phyloP scores from a whole-genome alignment of 2,113 vertebrate genomes.

The Chascanopsetta lugubris region DNA sequence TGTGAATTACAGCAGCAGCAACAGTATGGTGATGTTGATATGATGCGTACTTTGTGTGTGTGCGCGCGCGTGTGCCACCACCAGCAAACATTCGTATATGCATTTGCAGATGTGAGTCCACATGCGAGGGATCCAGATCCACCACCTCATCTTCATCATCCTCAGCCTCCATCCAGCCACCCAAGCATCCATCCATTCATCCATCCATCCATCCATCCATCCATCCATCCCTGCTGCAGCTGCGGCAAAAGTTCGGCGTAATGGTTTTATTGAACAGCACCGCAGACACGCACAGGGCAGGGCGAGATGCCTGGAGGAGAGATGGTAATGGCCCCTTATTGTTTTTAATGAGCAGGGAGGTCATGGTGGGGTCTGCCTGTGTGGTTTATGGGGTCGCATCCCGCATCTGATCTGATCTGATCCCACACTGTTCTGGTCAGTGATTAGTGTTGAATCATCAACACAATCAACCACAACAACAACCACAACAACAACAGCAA shows the following conservation, averaged over 20 bases:
- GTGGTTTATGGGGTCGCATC: background rate
- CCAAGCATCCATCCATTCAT: no score
- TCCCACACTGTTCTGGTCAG: conserved; percentile 14
- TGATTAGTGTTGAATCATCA: background rate
- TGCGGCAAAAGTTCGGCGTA: conserved; percentile 74
- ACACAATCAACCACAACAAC: background rate
- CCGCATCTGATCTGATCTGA: background rate
- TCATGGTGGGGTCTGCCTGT: conserved; percentile 36
- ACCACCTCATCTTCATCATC: no score
- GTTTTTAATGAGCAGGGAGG: conserved; percentile 60
- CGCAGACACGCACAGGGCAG: conserved; percentile 41
- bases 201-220: no score
- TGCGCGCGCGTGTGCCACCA: background rate
- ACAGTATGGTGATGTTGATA: conserved; percentile 15
- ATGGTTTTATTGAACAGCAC: conserved; percentile 44
- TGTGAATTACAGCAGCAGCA: conserved; percentile 49
- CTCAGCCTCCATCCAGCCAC: no score
- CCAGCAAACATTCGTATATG: no score
- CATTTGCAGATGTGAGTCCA: no score
- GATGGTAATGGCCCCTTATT: background rate
- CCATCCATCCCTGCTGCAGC: conserved; percentile 72
- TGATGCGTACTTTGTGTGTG: conserved; percentile 9
- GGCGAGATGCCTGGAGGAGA: conserved; percentile 24
- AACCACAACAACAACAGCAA: background rate
- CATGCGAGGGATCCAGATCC: conserved; percentile 31